A percentile compares a stretch with the other conserved stretches of the same genome.
These are phyloP conservation scores for Agriopis leucophaearia DNA, from an alignment of 2,888 invertebrate species.

Conservation along the genomic window DNA sequence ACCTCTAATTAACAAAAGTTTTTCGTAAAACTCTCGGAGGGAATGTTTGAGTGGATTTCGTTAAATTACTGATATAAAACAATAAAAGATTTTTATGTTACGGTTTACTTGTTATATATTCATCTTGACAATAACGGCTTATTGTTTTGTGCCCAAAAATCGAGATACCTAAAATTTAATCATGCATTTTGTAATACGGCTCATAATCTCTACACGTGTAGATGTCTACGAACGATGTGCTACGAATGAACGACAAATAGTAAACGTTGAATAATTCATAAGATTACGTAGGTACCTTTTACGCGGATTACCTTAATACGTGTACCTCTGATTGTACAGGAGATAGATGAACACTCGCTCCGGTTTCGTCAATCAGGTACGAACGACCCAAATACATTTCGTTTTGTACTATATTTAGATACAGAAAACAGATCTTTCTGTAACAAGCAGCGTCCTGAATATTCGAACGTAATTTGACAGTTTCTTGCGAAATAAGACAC, in stretches of 20 bases:
- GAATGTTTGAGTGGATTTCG: no score
- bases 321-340: constrained; percentile 9
- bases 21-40: no score
- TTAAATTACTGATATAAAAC: no score
- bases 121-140: no score
- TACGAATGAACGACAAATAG: constrained; percentile 20
- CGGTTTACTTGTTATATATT: no score
- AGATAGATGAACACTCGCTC: constrained; percentile 19
- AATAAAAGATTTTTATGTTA: no score
- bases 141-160: no score
- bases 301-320: constrained; percentile 11
- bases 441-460: constrained; percentile 21
- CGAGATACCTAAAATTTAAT: no score
- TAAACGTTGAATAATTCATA: constrained; percentile 27
- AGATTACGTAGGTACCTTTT: constrained; percentile 17
- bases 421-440: constrained; percentile 18
- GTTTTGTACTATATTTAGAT: constrained; percentile 21
- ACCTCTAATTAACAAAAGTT: no score
- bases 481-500: constrained; percentile 7
- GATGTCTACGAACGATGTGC: constrained; percentile 8
- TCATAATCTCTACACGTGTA: neutral
- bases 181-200: no score
- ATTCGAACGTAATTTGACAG: constrained; percentile 3
- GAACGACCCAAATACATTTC: constrained; percentile 27
- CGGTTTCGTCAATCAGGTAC: constrained; percentile 20